phyloP scores from a whole-genome alignment of 2,797 vertebrate genomes.

The Thamnophis elegans region DNA sequence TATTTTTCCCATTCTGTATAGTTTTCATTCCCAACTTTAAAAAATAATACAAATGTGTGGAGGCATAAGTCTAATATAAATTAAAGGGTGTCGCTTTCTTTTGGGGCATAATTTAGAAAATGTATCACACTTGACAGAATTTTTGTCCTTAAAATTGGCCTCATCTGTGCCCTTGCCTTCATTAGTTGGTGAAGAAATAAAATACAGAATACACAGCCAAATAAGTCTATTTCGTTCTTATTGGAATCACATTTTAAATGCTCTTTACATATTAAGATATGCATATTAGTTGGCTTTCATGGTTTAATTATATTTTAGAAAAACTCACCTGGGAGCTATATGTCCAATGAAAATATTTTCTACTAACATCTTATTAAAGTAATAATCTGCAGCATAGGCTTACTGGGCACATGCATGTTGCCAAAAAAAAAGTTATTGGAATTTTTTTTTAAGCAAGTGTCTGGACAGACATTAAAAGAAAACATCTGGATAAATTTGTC shows the following conservation, averaged over 20 bases:
- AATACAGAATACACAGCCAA: background rate
- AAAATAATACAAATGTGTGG: background rate
- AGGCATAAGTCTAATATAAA: background rate
- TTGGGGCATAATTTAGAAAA: background rate
- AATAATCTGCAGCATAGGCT: constrained; percentile 17
- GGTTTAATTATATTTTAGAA: constrained; percentile 31
- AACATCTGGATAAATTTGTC: constrained; percentile 23
- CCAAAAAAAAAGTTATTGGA: background rate
- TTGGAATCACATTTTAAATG: background rate
- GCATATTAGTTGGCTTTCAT: background rate
- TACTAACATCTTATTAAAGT: constrained; percentile 11
- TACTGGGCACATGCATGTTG: constrained; percentile 1
- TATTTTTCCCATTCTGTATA: background rate
- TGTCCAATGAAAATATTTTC: constrained; percentile 10
- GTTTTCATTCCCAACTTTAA: background rate
- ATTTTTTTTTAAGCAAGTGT: constrained; percentile 16
- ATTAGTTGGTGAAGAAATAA: background rate
- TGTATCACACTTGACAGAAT: background rate
- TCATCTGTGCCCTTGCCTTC: background rate
- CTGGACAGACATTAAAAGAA: constrained; percentile 26
- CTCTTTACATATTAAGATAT: background rate
- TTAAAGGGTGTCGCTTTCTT: background rate
- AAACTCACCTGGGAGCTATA: constrained; percentile 13
- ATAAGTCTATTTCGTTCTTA: background rate
- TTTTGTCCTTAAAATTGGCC: background rate